Evolutionary conservation across 2,113 vertebrate genomes (phyloP).

Genomic region (Apistogramma diplotaenia): DNA sequence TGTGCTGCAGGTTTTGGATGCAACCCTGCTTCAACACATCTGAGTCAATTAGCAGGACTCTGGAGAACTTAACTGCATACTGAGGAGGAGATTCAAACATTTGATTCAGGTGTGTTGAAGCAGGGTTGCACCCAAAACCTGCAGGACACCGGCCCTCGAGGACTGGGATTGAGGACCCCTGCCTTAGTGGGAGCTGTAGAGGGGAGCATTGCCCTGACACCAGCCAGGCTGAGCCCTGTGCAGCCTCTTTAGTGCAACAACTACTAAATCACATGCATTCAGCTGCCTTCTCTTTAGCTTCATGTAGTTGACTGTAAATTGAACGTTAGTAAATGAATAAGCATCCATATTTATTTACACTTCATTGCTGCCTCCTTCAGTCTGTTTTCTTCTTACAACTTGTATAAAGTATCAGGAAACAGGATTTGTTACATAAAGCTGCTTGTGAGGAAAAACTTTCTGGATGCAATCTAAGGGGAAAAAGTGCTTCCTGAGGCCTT

Average conservation of each 20-base stretch:
- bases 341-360: accelerated
- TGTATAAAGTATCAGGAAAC: neutral
- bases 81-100: no score
- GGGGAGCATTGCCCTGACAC: neutral
- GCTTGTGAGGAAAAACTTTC: slow-evolving; percentile 3
- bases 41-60: no score
- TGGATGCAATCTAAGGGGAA: neutral
- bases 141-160: no score
- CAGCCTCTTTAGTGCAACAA: neutral
- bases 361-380: neutral
- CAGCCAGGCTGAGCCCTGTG: neutral
- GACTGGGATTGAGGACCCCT: no score
- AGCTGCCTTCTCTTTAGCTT: neutral
- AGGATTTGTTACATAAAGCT: neutral
- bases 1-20: no score
- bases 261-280: neutral
- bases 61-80: no score
- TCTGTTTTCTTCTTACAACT: neutral
- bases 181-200: neutral
- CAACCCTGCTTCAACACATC: no score
- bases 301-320: neutral
- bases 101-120: no score
- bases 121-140: no score
- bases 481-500: slow-evolving; percentile 7
- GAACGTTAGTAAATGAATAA: neutral